Base-by-base conservation (phyloP, 1,140 invertebrate species). In the Planococcus citri region DNA sequence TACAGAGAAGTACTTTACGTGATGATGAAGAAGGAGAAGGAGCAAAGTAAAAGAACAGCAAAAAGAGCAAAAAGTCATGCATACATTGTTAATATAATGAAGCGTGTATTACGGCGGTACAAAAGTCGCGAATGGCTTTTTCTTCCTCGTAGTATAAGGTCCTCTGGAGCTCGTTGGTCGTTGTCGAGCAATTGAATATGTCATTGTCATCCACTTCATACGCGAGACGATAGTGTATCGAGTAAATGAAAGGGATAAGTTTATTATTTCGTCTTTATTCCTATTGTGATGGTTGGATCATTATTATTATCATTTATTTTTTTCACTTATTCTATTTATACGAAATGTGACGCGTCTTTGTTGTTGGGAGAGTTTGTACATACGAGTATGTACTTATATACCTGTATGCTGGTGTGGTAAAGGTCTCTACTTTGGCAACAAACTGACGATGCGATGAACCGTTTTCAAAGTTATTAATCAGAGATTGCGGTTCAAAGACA, bases 41-140 rank as follows among this genome's bases (percentile, higher is more conserved):
- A 33, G 29, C 29, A 33, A 12, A 33, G 12, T 33, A 33, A 33
- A 12, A 33, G 29, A 33, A 12, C 29, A 33, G 29, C 6, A 17
- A 51, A 64, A 64, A 27, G 60, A 25, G 60, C 25, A 64, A 24
- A 27, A 27, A 64, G 60, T 64, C 60, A 64, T 64, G 60, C 60
- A 64, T 64, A 64, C 60, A 64, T 64, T 64, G 60, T 64, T 64
- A 24, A 64, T 64, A 64, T 64, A 64, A 64, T 64, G 60, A 64
- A 64, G 60, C 60, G 60, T 64, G 60, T 20, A 64, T 64, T 58
- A 58, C 60, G 60, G 3, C 24, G n/a, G n/a, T 25, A 24, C 22
- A 21, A 25, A 64, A 64, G 3, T 64, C 24, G 60, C 60, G 2
- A 64, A 64, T 24, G 20, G 51, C 3, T 58, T 58, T 22, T 58